phyloP scores from a whole-genome alignment of 2,113 vertebrate genomes.

The Trichomycterus rosablanca region DNA sequence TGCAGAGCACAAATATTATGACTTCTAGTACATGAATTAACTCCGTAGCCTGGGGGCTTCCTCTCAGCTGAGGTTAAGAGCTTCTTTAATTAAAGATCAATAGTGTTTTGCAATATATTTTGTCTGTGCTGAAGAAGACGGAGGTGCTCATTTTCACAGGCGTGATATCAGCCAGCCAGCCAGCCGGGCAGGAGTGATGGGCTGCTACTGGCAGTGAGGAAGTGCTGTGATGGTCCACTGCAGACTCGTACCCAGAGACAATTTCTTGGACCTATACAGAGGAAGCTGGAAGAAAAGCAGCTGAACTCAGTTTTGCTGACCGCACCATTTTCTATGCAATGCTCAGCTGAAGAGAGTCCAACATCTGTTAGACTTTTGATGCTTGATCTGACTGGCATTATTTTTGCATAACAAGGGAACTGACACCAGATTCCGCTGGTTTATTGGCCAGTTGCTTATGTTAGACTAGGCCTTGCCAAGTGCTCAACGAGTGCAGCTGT shows the following conservation, averaged over 20 bases:
- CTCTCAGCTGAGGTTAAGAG: conserved; percentile 73
- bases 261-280: conserved; percentile 12
- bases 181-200: conserved; percentile 16
- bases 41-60: conserved; percentile 66
- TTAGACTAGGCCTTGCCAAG: conserved; percentile 2
- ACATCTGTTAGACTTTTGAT: conserved; percentile 21
- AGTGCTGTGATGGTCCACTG: conserved; percentile 25
- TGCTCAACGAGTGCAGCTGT: conserved; percentile 28
- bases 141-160: conserved; percentile 54
- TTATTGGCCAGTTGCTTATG: conserved; percentile 22
- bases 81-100: conserved; percentile 81
- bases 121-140: conserved; percentile 55
- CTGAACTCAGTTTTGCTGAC: conserved; percentile 28
- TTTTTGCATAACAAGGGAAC: conserved; percentile 19
- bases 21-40: conserved; percentile 80
- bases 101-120: conserved; percentile 71
- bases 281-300: conserved; percentile 23
- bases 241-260: conserved; percentile 13
- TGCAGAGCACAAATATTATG: conserved; percentile 79
- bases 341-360: conserved; percentile 17
- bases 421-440: conserved; percentile 19
- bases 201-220: conserved; percentile 19
- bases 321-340: conserved; percentile 10
- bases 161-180: conserved; percentile 5
- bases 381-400: conserved; percentile 4